phyloP scores from a whole-genome alignment of 2,797 vertebrate genomes.

The Helarctos malayanus region DNA sequence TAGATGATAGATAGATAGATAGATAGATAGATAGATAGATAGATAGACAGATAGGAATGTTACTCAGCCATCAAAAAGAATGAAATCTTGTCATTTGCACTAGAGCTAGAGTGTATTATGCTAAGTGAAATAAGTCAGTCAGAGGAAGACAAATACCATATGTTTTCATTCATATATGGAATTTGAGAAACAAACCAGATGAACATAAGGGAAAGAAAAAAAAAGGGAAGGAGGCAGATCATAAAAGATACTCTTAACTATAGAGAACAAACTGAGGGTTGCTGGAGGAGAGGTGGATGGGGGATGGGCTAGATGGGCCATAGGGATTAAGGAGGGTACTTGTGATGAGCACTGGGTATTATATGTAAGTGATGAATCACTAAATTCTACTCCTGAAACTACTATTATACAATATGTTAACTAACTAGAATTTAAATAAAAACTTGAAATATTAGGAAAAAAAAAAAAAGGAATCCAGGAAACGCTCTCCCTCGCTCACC shows the following conservation, averaged over 20 bases:
- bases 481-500: background rate
- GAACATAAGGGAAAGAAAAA: background rate
- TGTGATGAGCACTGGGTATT: background rate
- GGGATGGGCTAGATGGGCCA: background rate
- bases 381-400: background rate
- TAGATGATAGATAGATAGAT: no score
- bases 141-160: background rate
- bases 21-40: no score
- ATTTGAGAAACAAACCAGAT: background rate
- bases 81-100: background rate
- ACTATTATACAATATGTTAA: background rate
- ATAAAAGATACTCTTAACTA: background rate
- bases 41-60: background rate
- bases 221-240: background rate
- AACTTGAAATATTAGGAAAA: background rate
- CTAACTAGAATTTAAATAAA: background rate
- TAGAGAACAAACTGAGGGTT: background rate
- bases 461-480: background rate
- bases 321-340: background rate
- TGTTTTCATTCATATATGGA: background rate
- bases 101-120: background rate
- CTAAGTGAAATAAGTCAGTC: background rate
- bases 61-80: background rate
- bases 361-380: background rate
- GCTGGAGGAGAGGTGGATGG: background rate